Conservation (phyloP, 2,888 invertebrate species). For the Eupeodes latifasciatus region DNA sequence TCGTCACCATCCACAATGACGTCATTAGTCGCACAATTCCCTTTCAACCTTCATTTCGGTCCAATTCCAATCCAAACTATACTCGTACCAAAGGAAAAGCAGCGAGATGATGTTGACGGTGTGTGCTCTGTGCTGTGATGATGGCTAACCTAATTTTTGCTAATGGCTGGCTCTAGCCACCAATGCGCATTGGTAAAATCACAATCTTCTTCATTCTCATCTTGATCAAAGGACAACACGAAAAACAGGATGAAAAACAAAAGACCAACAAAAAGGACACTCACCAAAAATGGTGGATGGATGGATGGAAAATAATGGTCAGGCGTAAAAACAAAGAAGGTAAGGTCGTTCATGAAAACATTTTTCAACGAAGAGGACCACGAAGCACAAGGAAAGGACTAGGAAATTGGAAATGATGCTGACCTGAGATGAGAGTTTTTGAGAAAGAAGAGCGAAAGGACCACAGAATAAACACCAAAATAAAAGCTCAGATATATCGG, state of each 20-base stretch:
- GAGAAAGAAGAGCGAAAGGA: not conserved
- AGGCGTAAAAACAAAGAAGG: constrained; percentile 22
- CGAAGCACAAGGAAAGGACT: not conserved
- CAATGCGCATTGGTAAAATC: constrained; percentile 70
- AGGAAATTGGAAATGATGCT: constrained; percentile 44
- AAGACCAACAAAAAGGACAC: not conserved
- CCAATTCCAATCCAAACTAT: constrained; percentile 43
- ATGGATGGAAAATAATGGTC: not conserved
- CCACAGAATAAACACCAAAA: constrained; percentile 31
- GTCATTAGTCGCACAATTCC: constrained; percentile 68
- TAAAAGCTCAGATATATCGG: constrained; percentile 47
- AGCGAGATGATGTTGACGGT: not conserved
- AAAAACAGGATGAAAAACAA: constrained; percentile 35
- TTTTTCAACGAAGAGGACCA: constrained; percentile 6
- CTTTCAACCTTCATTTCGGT: constrained; percentile 52
- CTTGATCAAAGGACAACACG: constrained; percentile 14
- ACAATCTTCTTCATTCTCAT: not conserved
- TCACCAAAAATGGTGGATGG: constrained; percentile 11
- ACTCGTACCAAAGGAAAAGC: not conserved
- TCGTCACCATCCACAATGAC: constrained; percentile 72
- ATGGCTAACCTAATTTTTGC: constrained; percentile 58
- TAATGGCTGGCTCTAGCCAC: constrained; percentile 41
- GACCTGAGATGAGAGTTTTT: constrained; percentile 12
- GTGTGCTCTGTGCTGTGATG: not conserved
- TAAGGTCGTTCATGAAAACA: not conserved